Conservation (phyloP, 2,113 vertebrate species). For the Salvelinus alpinus region DNA sequence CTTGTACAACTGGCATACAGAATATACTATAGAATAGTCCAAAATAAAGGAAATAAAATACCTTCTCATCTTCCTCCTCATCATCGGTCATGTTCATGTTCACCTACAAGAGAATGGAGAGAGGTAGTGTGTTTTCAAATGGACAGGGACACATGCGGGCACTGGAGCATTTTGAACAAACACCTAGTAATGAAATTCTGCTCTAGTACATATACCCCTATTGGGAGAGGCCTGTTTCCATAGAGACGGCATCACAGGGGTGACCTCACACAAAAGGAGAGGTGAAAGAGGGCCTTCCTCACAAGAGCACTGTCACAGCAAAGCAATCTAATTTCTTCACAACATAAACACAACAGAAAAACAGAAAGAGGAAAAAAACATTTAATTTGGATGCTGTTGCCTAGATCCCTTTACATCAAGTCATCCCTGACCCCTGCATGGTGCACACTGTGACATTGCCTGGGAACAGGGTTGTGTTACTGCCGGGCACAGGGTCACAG, state of each 20-base stretch:
- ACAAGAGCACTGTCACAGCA: slow-evolving; percentile 74
- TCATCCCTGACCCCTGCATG: slow-evolving; percentile 67
- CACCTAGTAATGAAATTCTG: slow-evolving; percentile 81
- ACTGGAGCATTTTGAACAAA: slow-evolving; percentile 78
- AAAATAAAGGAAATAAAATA: slow-evolving; percentile 69
- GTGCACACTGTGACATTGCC: slow-evolving; percentile 64
- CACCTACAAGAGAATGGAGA: slow-evolving; percentile 81
- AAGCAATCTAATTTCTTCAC: slow-evolving; percentile 78
- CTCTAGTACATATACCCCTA: slow-evolving; percentile 78
- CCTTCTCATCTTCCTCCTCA: slow-evolving; percentile 94
- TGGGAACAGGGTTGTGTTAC: slow-evolving; percentile 64
- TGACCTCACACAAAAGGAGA: slow-evolving; percentile 80
- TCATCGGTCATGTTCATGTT: slow-evolving; percentile 85
- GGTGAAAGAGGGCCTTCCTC: slow-evolving; percentile 75
- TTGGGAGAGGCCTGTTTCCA: slow-evolving; percentile 80
- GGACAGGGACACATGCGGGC: slow-evolving; percentile 69
- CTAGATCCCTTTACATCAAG: slow-evolving; percentile 76
- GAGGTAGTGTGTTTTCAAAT: slow-evolving; percentile 66
- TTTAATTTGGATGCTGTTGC: slow-evolving; percentile 77
- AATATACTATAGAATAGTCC: not conserved
- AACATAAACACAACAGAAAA: slow-evolving; percentile 71
- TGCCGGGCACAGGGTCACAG: slow-evolving; percentile 62
- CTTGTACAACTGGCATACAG: not conserved
- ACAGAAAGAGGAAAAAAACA: slow-evolving; percentile 57
- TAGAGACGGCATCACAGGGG: slow-evolving; percentile 78